Base-by-base conservation (phyloP, 2,888 invertebrate species). In the Dysmachus trigonus region DNA sequence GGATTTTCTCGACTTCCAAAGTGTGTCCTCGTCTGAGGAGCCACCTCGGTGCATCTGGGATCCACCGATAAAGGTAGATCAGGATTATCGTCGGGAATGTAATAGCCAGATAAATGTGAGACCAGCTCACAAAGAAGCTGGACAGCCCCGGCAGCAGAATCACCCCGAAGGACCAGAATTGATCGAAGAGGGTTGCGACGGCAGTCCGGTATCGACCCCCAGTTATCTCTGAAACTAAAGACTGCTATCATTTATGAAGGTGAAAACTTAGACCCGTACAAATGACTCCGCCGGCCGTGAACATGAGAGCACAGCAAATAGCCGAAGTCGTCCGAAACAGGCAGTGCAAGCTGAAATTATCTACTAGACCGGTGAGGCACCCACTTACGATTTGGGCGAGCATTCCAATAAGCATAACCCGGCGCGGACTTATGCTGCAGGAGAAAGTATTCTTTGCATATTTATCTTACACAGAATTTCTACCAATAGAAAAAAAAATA, bases 31-130 rank as follows among this genome's bases (percentile, higher is more conserved):
- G 91, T 85, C 90, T 90, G 7, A 93, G 89, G 15, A 92, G 88
- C 93, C 93, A 93, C 18, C 92, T 90, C 0, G 93, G 93, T n/a
- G 93, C 92, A 31, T 93, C 92, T 1, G 93, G 93, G 15, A 93
- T 92, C 92, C 92, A 93, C 88, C 90, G 90, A 87, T 92, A 90
- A 0, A 92, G 87, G 0, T 92, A 86, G 10, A 93, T 90, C 18
- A 93, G 88, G 51, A 91, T 85, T 1, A 92, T 41, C 7, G 92
- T 92, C 27, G 93, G 93, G 33, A 92, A 90, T 5, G 92, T 92
- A 13, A 93, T 93, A 73, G 91, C 91, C 73, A 93, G 88, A 87
- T 93, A 93, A 84, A 93, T 91, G 51, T 91, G 89, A 0, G 90
- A 90, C 93, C 93, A 93, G 86, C 89, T 91, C 22, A 89, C 89